Conservation (phyloP, 2,113 vertebrate genomes). For the Entomyzon cyanotis region DNA sequence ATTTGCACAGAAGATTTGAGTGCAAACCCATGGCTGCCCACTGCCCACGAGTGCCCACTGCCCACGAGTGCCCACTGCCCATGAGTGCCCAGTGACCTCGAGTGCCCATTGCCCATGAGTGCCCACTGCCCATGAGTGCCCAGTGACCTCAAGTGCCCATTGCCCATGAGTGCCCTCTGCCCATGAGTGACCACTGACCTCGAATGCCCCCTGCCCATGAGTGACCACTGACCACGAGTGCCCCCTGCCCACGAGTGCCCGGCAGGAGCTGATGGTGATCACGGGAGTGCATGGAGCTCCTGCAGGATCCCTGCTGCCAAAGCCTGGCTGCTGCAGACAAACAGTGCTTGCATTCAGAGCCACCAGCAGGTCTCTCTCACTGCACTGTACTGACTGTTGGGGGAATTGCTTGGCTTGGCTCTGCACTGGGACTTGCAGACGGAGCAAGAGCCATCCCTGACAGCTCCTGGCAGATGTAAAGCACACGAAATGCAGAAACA, state of each 20-base stretch:
- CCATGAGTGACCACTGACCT: too few relatives aligned
- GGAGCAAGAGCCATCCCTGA: not conserved
- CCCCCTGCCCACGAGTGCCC: not conserved
- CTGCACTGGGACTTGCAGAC: not conserved
- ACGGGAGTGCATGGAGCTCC: rapidly evolving
- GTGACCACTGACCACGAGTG: too few relatives aligned
- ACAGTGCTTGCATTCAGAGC: not conserved
- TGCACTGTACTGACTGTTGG: not conserved
- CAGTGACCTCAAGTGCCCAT: too few relatives aligned
- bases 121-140: not conserved
- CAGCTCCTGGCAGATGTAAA: not conserved
- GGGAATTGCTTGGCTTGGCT: not conserved
- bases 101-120: too few relatives aligned
- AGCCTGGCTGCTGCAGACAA: not conserved
- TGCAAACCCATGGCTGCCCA: too few relatives aligned
- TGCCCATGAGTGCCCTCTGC: too few relatives aligned
- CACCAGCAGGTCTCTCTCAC: not conserved
- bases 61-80: too few relatives aligned
- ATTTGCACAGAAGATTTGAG: too few relatives aligned
- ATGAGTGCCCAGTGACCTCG: too few relatives aligned
- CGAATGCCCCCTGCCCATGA: too few relatives aligned
- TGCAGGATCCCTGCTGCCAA: not conserved
- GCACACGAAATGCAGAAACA: not conserved
- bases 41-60: too few relatives aligned
- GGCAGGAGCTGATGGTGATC: not conserved